Base-by-base conservation (phyloP, 2,797 vertebrate genomes). In the Tinamus major region DNA sequence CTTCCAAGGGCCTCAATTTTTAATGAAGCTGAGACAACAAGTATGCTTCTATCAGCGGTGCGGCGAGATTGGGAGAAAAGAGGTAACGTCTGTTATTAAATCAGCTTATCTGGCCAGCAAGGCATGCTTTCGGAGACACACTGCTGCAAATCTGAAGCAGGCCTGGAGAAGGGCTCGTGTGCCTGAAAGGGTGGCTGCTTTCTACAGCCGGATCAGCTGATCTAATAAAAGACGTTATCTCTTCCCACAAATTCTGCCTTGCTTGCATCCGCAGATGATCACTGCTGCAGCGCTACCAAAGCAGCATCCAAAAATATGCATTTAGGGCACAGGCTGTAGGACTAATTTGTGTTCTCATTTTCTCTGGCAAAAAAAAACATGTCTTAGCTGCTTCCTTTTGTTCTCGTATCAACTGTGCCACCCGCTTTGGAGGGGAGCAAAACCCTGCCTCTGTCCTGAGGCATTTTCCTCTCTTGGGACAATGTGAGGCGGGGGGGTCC, bases 391-490 rank as follows among this genome's bases (percentile, higher is more conserved):
- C 75, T 67, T 70, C 63, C 74, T 92, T 88, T 85, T 88, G 79
- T 77, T 96, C 85, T 80, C 62, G 55, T 56, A 21, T 90, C 80
- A 92, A 84, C 89, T 92, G 93, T 90, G 90, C 64, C 26, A 79
- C 48, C 44, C 0, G 8, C 86, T 79, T 87, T 13, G 64, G 56
- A 56, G 59, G 37, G 81, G 90, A 90, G 55, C 49, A 82, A 51
- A 84, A 69, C 58, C 21, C 81, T 21, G 68, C 69, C 65, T 85
- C 71, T 90, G 76, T 86, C 76, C 65, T 4, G 20, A 83, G 90
- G 92, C 86, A 55, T 27, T 78, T 79, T 56, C 58, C 51, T 82
- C 59, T 71, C 53, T 8, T 1, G 41, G 44, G 53, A 64, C 67
- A 87, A 91, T 46, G 83, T 0, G 0, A 0, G 1, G 6, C 8